Conservation (phyloP, 2,797 vertebrate species). For the Sitta carolinensis region DNA sequence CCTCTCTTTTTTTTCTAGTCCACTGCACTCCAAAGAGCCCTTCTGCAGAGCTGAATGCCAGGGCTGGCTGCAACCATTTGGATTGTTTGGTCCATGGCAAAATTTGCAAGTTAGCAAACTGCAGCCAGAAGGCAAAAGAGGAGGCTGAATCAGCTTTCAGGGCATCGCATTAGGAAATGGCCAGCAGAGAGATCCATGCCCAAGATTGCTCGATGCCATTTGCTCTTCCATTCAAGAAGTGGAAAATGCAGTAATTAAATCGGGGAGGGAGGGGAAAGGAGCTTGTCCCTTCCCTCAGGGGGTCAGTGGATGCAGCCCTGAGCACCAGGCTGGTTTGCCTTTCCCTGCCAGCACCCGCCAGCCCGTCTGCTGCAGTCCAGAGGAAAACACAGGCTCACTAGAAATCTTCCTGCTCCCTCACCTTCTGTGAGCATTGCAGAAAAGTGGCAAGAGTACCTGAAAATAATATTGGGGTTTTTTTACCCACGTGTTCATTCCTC, state of each 20-base stretch:
- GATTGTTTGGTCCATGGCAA: neutral
- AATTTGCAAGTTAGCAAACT: constrained; percentile 22
- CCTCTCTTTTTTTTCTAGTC: constrained; percentile 13
- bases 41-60: neutral
- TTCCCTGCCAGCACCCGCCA: neutral
- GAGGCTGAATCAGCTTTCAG: neutral
- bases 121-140: constrained; percentile 20
- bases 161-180: neutral
- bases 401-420: neutral
- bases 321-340: neutral
- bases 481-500: neutral
- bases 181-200: neutral
- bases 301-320: neutral
- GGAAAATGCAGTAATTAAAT: neutral
- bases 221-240: rapidly evolving
- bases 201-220: neutral
- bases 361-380: neutral
- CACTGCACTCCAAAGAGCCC: constrained; percentile 31
- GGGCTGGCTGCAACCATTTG: neutral
- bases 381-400: neutral
- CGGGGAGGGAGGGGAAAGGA: too few species aligned
- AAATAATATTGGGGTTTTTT: neutral
- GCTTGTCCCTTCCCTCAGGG: neutral
- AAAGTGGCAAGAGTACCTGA: neutral
- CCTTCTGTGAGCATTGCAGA: neutral